phyloP scores from a whole-genome alignment of 2,888 invertebrate genomes.

The Bellardia pandia region DNA sequence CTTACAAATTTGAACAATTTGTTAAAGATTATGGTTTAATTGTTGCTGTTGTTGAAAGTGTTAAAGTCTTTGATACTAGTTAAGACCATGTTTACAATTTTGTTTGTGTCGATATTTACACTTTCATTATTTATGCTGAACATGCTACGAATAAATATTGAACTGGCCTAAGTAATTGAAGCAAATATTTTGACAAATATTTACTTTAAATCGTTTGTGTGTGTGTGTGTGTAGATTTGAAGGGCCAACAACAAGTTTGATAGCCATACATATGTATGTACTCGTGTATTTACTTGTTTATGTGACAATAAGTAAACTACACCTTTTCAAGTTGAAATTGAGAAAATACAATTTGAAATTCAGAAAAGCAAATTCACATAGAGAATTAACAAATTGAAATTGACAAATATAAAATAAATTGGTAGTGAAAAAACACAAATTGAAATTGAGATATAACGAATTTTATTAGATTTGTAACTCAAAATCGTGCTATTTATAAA shows the following conservation, averaged over 20 bases:
- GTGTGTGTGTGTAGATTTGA: not conserved
- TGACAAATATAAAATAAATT: too few relatives aligned
- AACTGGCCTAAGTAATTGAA: slow-evolving; percentile 22
- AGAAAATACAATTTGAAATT: too few relatives aligned
- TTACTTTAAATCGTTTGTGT: slow-evolving; percentile 16
- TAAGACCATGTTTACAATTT: not conserved
- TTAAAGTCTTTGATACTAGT: slow-evolving; percentile 22
- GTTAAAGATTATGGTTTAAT: slow-evolving; percentile 45
- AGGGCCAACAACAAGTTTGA: slow-evolving; percentile 24
- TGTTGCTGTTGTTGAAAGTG: slow-evolving; percentile 3
- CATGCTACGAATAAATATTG: slow-evolving; percentile 10
- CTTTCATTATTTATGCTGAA: slow-evolving; percentile 33
- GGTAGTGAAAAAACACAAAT: too few relatives aligned
- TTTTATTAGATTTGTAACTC: too few relatives aligned
- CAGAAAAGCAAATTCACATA: too few relatives aligned
- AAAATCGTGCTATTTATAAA: too few relatives aligned
- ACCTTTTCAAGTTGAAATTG: too few relatives aligned
- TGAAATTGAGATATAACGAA: too few relatives aligned
- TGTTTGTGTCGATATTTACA: slow-evolving; percentile 9
- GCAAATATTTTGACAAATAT: slow-evolving; percentile 43
- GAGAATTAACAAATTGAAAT: too few relatives aligned
- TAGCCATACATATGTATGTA: not conserved
- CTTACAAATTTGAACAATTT: slow-evolving; percentile 81
- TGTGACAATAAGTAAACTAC: not conserved
- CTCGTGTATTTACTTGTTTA: not conserved